Conservation (phyloP, 2,113 vertebrate genomes). For the Gila orcuttii region DNA sequence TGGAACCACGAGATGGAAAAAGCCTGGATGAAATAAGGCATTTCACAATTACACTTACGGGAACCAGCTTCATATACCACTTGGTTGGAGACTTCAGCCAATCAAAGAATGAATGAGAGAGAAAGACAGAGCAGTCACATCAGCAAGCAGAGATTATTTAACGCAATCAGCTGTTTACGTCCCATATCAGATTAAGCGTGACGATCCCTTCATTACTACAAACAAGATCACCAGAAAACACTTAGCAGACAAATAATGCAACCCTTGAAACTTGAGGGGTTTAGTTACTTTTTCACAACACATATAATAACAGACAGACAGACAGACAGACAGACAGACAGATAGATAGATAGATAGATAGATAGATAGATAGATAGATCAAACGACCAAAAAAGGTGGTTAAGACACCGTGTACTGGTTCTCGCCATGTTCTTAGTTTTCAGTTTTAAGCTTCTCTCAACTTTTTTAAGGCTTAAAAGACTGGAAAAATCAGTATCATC, state of each 20-base stretch:
- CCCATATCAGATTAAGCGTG: background rate
- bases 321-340: background rate
- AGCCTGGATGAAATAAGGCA: conserved; percentile 48
- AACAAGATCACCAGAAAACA: background rate
- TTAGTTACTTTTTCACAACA: background rate
- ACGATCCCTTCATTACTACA: background rate
- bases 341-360: background rate
- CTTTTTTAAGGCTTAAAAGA: background rate
- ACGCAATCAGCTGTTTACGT: background rate
- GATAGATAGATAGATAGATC: background rate
- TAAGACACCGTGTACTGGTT: background rate
- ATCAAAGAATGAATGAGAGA: conserved; percentile 44
- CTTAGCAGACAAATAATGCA: background rate
- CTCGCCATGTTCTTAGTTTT: background rate
- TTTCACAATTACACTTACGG: conserved; percentile 87
- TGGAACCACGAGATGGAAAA: conserved; percentile 57
- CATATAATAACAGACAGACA: background rate
- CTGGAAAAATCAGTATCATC: background rate
- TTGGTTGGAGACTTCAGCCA: conserved; percentile 96
- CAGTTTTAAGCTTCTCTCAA: background rate
- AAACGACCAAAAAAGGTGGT: background rate
- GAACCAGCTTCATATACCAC: conserved; percentile 99
- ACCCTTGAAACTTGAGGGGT: background rate
- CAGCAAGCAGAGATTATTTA: conserved; percentile 14
- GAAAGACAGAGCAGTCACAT: conserved; percentile 22